phyloP scores from a whole-genome alignment of 2,888 invertebrate genomes.

The Anthophora plumipes region DNA sequence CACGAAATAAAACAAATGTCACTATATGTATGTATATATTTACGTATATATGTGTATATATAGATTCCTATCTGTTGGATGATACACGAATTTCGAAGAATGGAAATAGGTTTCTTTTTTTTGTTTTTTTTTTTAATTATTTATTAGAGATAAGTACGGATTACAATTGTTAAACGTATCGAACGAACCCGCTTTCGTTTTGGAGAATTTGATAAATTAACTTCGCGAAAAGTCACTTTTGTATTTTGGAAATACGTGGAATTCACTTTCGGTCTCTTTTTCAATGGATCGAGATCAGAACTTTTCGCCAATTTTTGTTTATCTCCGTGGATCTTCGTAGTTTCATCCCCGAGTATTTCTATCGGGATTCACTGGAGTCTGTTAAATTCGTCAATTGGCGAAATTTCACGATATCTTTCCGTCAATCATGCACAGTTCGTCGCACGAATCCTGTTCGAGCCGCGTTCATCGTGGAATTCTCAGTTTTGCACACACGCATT shows the following conservation, averaged over 20 bases:
- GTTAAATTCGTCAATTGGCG: neutral
- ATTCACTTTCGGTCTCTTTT: neutral
- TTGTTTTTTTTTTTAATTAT: too few relatives aligned
- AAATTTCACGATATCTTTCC: neutral
- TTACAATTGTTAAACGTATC: too few relatives aligned
- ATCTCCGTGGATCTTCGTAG: neutral
- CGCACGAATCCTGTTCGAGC: neutral
- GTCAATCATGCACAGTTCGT: slow-evolving; percentile 12
- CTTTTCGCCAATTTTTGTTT: neutral
- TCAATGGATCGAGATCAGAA: too few relatives aligned
- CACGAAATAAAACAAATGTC: neutral
- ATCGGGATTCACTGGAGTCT: neutral
- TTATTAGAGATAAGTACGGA: too few relatives aligned
- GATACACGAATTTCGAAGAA: neutral
- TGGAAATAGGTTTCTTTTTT: too few relatives aligned
- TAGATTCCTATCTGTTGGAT: neutral
- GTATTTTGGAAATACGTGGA: too few relatives aligned
- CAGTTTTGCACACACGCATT: neutral
- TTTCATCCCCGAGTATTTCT: neutral
- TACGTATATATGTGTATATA: too few relatives aligned
- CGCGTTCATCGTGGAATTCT: slow-evolving; percentile 2
- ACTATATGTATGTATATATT: neutral
- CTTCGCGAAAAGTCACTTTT: neutral
- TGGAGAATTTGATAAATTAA: too few relatives aligned
- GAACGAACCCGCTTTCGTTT: too few relatives aligned